Evolutionary conservation across 2,888 invertebrate genomes (phyloP), one percentile per base, ranked within the genome.

Genomic region (Torymus texanus): DNA sequence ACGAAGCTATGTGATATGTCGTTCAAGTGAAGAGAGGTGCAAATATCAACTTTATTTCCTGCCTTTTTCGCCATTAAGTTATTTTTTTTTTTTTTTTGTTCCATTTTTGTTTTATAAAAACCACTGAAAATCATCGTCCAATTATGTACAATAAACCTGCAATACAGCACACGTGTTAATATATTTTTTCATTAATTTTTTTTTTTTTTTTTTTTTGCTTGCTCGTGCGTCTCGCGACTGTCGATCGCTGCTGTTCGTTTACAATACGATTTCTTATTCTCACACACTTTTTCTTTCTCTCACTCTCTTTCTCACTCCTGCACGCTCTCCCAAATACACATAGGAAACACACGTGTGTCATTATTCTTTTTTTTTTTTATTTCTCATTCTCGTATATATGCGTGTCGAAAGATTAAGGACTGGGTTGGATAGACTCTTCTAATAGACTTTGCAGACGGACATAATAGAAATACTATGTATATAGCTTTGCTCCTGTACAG

Each of bases 401-500:
- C 73, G 68, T 76, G 73, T 76, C 59, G 50, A 72, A 62, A 73
- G 71, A 29, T 75, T 63, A 51, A 73, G 63, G 78, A 75, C 68
- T 24, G 62, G 81, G 72, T 71, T 79, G 76, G 81, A 88, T 89
- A 88, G 88, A 90, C 88, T 90, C 88, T 88, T 87, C 88, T 88
- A 88, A 90, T 90, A 90, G 89, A 90, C 88, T 90, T 89, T 89
- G 89, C 90, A 90, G 88, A 89, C 87, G 86, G 87, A 88, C 89
- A 88, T 89, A 89, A 89, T 89, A 90, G 89, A 89, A 89, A 89
- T 89, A 88, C 87, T 87, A 86, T 85, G 51, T 81, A 66, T 76
- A 78, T 85, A 85, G 84, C 80, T 83, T 83, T 68, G 72, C 68
- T 75, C 51, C 4, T 41, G 83, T 85, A 85, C 86, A 86, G 84